Evolutionary conservation across 2,797 vertebrate genomes (phyloP).

Genomic region (Gymnodraco acuticeps): DNA sequence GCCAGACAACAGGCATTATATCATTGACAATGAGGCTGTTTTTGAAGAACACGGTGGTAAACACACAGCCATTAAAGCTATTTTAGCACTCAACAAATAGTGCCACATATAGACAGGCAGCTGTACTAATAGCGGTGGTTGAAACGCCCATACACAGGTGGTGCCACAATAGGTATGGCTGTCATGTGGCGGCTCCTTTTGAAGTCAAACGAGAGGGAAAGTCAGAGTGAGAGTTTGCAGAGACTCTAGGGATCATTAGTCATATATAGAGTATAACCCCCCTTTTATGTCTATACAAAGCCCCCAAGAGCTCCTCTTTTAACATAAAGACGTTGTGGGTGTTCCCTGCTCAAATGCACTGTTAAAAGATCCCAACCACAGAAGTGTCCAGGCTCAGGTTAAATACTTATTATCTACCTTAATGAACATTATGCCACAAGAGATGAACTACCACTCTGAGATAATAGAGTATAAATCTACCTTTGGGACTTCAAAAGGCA

Average conservation of each 20-base stretch:
- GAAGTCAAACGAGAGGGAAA: conserved; percentile 51
- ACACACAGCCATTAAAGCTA: conserved; percentile 54
- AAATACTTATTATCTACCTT: conserved; percentile 14
- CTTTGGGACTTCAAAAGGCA: conserved; percentile 52
- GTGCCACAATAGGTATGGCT: conserved; percentile 65
- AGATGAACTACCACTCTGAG: conserved; percentile 33
- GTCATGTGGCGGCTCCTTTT: conserved; percentile 61
- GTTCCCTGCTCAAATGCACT: not conserved
- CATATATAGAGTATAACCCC: conserved; percentile 31
- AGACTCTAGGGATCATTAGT: conserved; percentile 42
- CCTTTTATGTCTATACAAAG: conserved; percentile 57
- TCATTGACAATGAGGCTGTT: conserved; percentile 41
- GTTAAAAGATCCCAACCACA: conserved; percentile 21
- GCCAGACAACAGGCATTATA: conserved; percentile 44
- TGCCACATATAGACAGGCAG: conserved; percentile 64
- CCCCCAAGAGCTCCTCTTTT: conserved; percentile 34
- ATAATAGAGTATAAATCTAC: conserved; percentile 37
- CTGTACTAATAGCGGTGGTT: conserved; percentile 63
- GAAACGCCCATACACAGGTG: conserved; percentile 74
- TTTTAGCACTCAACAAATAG: conserved; percentile 69
- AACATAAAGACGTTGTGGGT: conserved; percentile 29
- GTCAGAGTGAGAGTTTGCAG: conserved; percentile 47
- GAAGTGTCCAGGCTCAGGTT: conserved; percentile 32
- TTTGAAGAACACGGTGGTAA: conserved; percentile 24
- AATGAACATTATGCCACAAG: conserved; percentile 37